Conservation (phyloP, 2,113 vertebrate genomes). For the Tragulus kanchil region DNA sequence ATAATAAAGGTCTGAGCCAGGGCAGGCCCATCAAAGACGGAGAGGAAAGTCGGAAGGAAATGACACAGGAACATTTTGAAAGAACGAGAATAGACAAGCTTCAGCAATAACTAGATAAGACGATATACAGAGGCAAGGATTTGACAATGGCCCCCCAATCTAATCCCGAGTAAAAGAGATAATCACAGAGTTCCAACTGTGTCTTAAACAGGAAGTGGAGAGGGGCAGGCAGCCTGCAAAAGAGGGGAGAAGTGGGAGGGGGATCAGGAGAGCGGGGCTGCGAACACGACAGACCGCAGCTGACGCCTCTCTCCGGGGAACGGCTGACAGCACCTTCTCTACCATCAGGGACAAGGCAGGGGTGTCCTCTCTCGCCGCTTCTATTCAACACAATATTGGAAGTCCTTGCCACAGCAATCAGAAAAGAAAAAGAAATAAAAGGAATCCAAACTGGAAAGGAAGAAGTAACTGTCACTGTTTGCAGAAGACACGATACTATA, state of each 20-base stretch:
- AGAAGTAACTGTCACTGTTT: background rate
- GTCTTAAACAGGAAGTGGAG: background rate
- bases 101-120: accelerated
- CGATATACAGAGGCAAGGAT: background rate
- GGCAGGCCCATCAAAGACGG: background rate
- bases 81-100: no score
- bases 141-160: accelerated
- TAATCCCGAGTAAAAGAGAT: background rate
- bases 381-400: background rate
- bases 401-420: background rate
- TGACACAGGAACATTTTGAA: accelerated
- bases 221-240: accelerated
- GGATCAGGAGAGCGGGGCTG: accelerated
- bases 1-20: background rate
- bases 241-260: accelerated
- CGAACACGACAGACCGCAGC: background rate
- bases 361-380: background rate
- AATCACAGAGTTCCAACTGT: background rate
- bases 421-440: background rate
- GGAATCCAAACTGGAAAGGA: background rate
- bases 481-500: no score
- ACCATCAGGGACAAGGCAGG: background rate
- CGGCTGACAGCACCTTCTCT: accelerated
- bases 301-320: accelerated
- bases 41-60: background rate